Conservation (phyloP, 53 echinoderm and acorn worm genomes). For the Astropecten irregularis region DNA sequence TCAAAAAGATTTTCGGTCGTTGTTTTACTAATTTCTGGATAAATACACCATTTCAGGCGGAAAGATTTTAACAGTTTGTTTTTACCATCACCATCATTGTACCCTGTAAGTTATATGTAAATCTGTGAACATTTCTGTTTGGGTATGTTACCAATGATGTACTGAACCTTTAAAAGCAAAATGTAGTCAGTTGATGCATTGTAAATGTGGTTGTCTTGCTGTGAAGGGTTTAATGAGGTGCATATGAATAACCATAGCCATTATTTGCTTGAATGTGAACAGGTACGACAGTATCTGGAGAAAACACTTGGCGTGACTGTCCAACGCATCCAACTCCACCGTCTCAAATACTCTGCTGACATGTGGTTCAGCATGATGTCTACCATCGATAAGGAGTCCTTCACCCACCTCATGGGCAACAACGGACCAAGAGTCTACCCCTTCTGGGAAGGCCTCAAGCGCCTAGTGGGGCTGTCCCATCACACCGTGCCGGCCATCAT, state of each 20-base stretch:
- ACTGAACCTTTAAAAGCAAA: neutral
- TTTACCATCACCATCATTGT: no score
- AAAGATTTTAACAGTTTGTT: no score
- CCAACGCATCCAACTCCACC: constrained; percentile 59
- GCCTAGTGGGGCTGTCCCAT: constrained; percentile 70
- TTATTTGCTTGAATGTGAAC: neutral
- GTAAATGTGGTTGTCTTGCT: no score
- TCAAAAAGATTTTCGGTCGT: no score
- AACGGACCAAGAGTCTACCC: constrained; percentile 74
- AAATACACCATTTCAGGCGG: no score
- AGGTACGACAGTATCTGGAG: constrained; percentile 87
- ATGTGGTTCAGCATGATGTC: constrained; percentile 93
- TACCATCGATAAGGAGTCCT: constrained; percentile 70
- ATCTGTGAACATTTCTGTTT: no score
- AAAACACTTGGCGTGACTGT: constrained; percentile 76
- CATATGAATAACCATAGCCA: no score
- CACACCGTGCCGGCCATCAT: constrained; percentile 92
- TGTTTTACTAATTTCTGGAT: no score
- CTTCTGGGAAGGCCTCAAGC: constrained; percentile 71
- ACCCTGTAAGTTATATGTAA: no score
- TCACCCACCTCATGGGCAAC: constrained; percentile 74
- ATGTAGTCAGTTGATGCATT: neutral
- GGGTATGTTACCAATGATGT: no score
- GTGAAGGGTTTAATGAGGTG: no score
- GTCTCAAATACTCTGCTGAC: constrained; percentile 75